Evolutionary conservation across 2,797 vertebrate species (phyloP).

Genomic region (Micropoecilia bifurca): DNA sequence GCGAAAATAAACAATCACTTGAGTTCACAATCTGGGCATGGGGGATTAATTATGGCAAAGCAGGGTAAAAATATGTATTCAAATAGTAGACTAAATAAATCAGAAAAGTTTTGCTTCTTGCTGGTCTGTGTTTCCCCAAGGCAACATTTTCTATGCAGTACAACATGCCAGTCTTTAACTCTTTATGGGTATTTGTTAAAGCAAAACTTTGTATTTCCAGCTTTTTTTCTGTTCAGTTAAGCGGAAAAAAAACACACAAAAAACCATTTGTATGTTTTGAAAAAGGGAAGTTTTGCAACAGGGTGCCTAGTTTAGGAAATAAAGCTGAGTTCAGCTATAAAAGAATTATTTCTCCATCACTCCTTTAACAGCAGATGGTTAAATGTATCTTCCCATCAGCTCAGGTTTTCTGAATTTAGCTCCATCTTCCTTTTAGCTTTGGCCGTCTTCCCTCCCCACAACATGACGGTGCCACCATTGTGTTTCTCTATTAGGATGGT

Average conservation of each 20-base stretch:
- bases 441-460: background rate
- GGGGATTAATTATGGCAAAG: constrained; percentile 20
- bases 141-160: background rate
- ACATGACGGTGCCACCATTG: background rate
- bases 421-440: background rate
- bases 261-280: no score
- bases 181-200: background rate
- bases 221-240: background rate
- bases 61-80: background rate
- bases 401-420: background rate
- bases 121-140: background rate
- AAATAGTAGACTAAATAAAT: background rate
- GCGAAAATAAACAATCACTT: constrained; percentile 19
- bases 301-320: background rate
- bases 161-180: background rate
- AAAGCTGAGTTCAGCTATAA: background rate
- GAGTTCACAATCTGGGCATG: constrained; percentile 16
- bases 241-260: no score
- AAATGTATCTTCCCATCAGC: background rate
- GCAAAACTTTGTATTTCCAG: background rate
- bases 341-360: background rate
- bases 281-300: no score
- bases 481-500: background rate
- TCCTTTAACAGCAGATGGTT: background rate
- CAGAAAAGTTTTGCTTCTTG: background rate